phyloP scores from a whole-genome alignment of 1,140 invertebrate genomes.

The Zaprionus ornatus region DNA sequence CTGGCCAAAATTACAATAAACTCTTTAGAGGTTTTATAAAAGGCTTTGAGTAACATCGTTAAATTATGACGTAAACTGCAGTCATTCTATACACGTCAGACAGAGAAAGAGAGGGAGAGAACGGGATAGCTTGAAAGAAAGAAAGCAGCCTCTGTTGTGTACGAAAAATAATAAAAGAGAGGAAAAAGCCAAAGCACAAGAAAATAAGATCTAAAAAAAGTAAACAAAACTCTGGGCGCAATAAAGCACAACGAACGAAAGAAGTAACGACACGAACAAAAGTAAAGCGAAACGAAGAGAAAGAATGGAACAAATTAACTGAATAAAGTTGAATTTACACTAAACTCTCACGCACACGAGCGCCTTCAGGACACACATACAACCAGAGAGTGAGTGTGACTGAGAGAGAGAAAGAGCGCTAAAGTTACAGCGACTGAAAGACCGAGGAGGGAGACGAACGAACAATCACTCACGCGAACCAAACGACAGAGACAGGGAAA shows the following conservation, averaged over 20 bases:
- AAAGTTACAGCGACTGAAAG: not conserved
- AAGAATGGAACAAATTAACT: constrained; percentile 47
- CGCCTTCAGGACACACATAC: not conserved
- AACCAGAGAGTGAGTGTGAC: not conserved
- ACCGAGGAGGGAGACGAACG: constrained; percentile 4
- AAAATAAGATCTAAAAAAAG: constrained; percentile 63
- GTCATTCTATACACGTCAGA: not conserved
- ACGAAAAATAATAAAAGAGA: constrained; percentile 41
- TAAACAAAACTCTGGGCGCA: constrained; percentile 19
- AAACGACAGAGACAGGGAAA: constrained; percentile 9
- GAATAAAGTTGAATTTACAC: constrained; percentile 76
- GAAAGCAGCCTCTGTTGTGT: constrained; percentile 37
- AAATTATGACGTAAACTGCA: constrained; percentile 39
- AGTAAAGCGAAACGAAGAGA: constrained; percentile 40
- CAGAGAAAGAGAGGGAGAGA: not conserved
- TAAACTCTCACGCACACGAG: constrained; percentile 27
- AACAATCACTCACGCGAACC: constrained; percentile 58
- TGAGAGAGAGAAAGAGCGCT: not conserved
- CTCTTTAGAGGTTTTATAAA: no score
- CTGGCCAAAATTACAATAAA: no score
- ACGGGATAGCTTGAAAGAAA: constrained; percentile 5
- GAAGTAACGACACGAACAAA: constrained; percentile 7
- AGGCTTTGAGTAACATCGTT: not conserved
- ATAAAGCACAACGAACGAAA: constrained; percentile 28
- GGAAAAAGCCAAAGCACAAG: constrained; percentile 62